A percentile compares a stretch with the other conserved stretches of the same genome.
Conservation (phyloP, 2,888 invertebrate genomes). For the Hesperia comma region DNA sequence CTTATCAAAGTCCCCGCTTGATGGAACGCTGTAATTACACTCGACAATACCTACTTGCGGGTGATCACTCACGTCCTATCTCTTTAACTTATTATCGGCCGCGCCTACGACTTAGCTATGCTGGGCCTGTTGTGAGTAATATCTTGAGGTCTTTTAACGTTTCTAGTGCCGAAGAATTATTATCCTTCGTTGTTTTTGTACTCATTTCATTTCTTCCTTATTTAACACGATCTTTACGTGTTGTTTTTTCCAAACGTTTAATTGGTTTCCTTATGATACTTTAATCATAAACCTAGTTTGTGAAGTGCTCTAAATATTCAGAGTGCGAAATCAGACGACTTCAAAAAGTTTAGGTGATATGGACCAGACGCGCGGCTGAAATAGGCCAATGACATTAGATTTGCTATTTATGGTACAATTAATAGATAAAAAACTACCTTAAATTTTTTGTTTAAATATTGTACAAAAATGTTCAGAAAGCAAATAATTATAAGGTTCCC, state of each 20-base stretch:
- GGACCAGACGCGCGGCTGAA: background rate
- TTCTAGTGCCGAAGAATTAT: background rate
- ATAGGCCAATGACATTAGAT: conserved; percentile 10
- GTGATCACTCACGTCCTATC: conserved; percentile 40
- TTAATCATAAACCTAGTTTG: background rate
- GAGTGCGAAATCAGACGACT: background rate
- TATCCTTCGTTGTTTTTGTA: background rate
- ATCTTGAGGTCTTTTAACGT: conserved; percentile 3
- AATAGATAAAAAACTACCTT: too few species aligned
- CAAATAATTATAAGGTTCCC: too few species aligned
- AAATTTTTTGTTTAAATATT: too few species aligned
- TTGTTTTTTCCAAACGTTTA: background rate
- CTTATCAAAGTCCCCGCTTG: conserved; percentile 36
- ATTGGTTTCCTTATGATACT: background rate
- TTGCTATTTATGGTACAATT: background rate
- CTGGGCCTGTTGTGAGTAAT: conserved; percentile 12
- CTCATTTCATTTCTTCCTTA: background rate
- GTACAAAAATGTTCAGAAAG: too few species aligned
- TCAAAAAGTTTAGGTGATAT: background rate
- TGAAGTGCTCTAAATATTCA: background rate
- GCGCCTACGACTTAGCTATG: conserved; percentile 9
- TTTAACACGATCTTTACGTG: background rate
- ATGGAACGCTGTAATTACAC: conserved; percentile 34
- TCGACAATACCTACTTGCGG: conserved; percentile 30
- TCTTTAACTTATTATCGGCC: conserved; percentile 30